Base-by-base conservation (phyloP, 2,888 invertebrate species). In the Crepidodera aurea region DNA sequence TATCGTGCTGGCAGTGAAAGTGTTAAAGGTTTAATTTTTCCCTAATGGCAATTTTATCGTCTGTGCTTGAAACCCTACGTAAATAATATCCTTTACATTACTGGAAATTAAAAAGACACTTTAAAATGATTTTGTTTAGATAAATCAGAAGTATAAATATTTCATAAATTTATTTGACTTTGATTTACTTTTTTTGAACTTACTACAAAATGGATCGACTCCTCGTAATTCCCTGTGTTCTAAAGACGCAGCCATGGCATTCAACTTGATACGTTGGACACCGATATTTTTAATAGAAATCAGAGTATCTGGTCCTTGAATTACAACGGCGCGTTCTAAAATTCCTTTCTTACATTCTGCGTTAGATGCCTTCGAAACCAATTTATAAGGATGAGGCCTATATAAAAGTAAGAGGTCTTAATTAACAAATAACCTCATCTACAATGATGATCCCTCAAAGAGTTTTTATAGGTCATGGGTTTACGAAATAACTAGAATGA, bases 261-360 rank as follows among this genome's bases (percentile, higher is more conserved):
- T 91, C 74, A 91, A 90, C 83, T 94, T 96, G 46, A 95, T 94
- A 83, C 96, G 96, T 79, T 96, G 96, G 69, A 96, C 94, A 63
- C 96, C 95, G 71, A 96, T 86, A 82, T 94, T 93, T 71, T 91
- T 90, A 81, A 96, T 94, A 67, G 51, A 50, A 12, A 66, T 27
- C 1, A 55, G 29, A 19, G 44, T 40, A 5, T 48, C 15, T 8
- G 50, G 44, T 37, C 51, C 57, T 15, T 55, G 51, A 1, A 59
- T 59, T 12, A 29, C 27, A 15, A 66, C 54, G 13, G 42, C 34
- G 7, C 18, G 27, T 25, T 42, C 42, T 42, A 19, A 13, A 40
- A 66, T 56, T 6, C 66, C 66, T 12, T 62, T 54, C 39, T 39
- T 53, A 32, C 61, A 66, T 8, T 62, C 60, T 22, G 59, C 39